Conservation (phyloP, 1,140 invertebrate species). For the Drosophila ficusphila region DNA sequence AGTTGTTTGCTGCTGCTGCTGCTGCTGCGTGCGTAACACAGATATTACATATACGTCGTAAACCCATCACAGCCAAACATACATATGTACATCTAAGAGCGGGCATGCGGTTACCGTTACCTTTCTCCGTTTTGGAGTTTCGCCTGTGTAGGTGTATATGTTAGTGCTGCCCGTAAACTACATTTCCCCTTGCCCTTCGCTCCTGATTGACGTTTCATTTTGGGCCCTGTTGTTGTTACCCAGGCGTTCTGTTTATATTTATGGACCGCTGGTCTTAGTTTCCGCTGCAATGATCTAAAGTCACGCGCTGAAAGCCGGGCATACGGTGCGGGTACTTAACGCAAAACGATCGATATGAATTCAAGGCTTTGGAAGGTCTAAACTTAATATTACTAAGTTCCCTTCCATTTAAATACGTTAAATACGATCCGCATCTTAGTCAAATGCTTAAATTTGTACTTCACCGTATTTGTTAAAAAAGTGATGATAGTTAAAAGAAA, state of each 20-base stretch:
- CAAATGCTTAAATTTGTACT: too few species aligned
- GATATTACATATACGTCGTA: conserved; percentile 16
- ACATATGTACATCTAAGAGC: background rate
- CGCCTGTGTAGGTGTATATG: conserved; percentile 23
- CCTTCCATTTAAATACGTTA: too few species aligned
- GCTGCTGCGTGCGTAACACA: conserved; percentile 75
- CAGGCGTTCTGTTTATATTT: conserved; percentile 38
- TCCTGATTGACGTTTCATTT: conserved; percentile 36
- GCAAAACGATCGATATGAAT: background rate
- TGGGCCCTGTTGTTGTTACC: conserved; percentile 4
- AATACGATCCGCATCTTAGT: too few species aligned
- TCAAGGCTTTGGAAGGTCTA: too few species aligned
- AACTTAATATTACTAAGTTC: too few species aligned
- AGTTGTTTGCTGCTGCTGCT: conserved; percentile 76
- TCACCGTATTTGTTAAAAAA: too few species aligned
- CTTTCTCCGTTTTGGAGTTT: background rate
- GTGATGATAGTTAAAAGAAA: too few species aligned
- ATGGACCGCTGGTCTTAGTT: conserved; percentile 14
- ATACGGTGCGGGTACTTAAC: conserved; percentile 13
- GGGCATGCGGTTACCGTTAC: conserved; percentile 51
- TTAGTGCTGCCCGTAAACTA: too few species aligned
- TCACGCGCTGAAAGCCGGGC: conserved; percentile 42
- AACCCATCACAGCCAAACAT: conserved; percentile 1
- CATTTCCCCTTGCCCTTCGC: background rate
- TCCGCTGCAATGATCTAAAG: conserved; percentile 50